Evolutionary conservation across 2,888 invertebrate species (phyloP).

Genomic region (Lithophane semibrunnea): DNA sequence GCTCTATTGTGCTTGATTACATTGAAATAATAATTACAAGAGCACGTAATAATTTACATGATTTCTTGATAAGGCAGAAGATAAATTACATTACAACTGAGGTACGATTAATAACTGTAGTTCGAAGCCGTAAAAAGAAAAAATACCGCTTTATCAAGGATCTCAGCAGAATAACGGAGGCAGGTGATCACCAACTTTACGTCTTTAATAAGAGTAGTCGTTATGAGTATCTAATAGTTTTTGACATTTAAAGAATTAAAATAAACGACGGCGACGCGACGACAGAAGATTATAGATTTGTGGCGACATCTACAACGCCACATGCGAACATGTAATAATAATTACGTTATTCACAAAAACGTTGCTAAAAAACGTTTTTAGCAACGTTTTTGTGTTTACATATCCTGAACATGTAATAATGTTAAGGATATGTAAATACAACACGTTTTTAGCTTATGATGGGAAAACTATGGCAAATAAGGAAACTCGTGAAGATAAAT

Average conservation of each 20-base stretch:
- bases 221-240: not conserved
- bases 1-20: conserved; percentile 25
- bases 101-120: not conserved
- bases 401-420: not conserved
- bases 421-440: not conserved
- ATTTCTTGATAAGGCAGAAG: not conserved
- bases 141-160: not conserved
- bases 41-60: not conserved
- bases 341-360: not conserved
- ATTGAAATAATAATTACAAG: not conserved
- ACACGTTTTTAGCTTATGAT: not conserved
- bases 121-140: not conserved
- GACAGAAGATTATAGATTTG: not conserved
- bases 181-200: not conserved
- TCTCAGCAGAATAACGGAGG: not conserved
- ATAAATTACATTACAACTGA: not conserved
- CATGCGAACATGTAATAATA: not conserved
- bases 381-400: too few species aligned
- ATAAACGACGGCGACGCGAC: too few species aligned
- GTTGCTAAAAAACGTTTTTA: too few species aligned
- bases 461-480: not conserved
- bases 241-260: not conserved
- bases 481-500: not conserved
- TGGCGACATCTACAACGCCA: not conserved
- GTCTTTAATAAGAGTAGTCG: not conserved